Base-by-base conservation (phyloP, 1,140 invertebrate species). In the Mycetomoellerius zeteki region DNA sequence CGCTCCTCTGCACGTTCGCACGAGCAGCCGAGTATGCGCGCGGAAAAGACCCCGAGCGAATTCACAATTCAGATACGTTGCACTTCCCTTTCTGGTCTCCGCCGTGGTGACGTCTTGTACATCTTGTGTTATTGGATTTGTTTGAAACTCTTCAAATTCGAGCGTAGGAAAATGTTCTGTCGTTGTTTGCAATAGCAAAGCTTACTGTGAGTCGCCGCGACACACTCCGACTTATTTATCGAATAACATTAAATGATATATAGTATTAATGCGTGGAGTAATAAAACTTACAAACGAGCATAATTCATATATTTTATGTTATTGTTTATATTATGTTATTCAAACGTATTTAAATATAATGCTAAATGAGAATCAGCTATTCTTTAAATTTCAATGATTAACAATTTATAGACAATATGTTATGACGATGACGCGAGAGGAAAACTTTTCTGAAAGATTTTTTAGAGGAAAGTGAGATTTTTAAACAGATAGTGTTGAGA, bases 121-220 rank as follows among this genome's bases (percentile, higher is more conserved):
- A 37, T 82, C 60, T 54, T 43, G 84, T 89, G 86, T 92, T 92
- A 91, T 92, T 91, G 90, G 88, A 92, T 92, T 92, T 91, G 90
- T 92, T 91, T 90, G 89, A 86, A 92, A 92, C 91, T 92, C 88
- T 91, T 92, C 88, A 89, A 88, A 91, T 90, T 88, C 85, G 84
- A 81, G 58, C 86, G 30, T 21, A 72, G 72, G 65, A 84, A 60
- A 81, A 43, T 37, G 64, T 43, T 67, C 77, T 21, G n/a, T 75
- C 86, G 52, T 43, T 43, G 62, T 65, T 65, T 64, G 50, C 14
- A 56, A 60, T 64, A 58, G 19, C 52, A 76, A 60, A 60, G 88
- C 81, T 71, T 67, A 43, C 37, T 8, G 37, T 3, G 33, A 33
- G 33, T 33, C 33, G 85, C 72, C 16, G 54, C 60, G 88, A 86